Conservation (phyloP, 1,140 invertebrate species). For the Lamellibrachia luymesi region DNA sequence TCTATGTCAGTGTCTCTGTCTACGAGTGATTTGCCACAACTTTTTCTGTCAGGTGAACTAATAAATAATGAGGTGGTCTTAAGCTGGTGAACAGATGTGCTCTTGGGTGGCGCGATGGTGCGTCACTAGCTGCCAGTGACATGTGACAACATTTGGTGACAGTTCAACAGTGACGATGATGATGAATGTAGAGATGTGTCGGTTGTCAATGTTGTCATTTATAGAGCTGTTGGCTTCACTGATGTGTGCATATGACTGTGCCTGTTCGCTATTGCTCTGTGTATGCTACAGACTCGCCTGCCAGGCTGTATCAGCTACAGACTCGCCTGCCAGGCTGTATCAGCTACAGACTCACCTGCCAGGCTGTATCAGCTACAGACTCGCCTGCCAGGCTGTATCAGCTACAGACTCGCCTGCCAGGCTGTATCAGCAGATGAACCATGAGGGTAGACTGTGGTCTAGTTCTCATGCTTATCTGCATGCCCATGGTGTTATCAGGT, state of each 20-base stretch:
- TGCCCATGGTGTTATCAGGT: too few species aligned
- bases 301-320: not conserved
- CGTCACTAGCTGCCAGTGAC: not conserved
- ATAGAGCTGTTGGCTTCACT: not conserved
- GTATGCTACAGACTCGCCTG: not conserved
- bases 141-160: not conserved
- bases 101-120: not conserved
- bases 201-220: not conserved
- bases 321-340: not conserved
- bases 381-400: not conserved
- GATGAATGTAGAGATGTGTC: not conserved
- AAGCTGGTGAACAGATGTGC: not conserved
- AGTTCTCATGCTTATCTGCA: not conserved
- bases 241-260: not conserved
- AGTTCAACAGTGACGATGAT: not conserved
- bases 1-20: not conserved
- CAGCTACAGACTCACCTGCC: not conserved
- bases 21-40: not conserved
- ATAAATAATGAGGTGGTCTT: not conserved
- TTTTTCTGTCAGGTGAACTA: not conserved
- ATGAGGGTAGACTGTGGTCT: not conserved
- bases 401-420: not conserved
- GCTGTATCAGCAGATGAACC: not conserved
- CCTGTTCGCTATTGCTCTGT: not conserved
- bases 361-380: not conserved